Conservation (phyloP, 2,888 invertebrate species). For the Oxycera nigricornis region DNA sequence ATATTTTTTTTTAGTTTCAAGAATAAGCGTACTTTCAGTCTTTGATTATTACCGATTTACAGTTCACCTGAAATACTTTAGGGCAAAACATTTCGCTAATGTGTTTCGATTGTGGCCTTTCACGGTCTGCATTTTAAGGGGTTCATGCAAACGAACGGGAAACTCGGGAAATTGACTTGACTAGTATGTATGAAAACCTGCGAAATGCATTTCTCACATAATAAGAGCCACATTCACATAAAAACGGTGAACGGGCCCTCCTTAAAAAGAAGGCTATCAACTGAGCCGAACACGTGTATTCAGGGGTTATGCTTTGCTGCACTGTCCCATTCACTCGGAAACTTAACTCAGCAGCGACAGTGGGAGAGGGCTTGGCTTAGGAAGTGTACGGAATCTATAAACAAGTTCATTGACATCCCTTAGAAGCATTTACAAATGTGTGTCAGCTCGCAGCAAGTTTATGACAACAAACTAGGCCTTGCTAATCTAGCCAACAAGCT, state of each 20-base stretch:
- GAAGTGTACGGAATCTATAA: background rate
- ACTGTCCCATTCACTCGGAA: background rate
- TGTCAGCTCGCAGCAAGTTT: background rate
- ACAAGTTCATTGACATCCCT: slow-evolving; percentile 29
- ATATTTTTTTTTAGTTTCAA: too few relatives aligned
- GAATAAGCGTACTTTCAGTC: too few relatives aligned
- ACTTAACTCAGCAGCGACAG: background rate
- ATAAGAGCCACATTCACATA: background rate
- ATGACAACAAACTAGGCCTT: background rate
- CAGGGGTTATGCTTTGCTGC: background rate
- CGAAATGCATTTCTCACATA: slow-evolving; percentile 9
- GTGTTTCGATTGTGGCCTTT: background rate
- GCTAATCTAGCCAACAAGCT: too few relatives aligned
- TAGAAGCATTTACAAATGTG: background rate
- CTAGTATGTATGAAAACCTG: background rate
- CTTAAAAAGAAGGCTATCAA: background rate
- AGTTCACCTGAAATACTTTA: too few relatives aligned
- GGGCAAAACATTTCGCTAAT: background rate
- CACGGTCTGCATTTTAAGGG: background rate
- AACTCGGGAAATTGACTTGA: slow-evolving; percentile 13
- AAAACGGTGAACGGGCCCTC: background rate
- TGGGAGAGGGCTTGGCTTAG: background rate
- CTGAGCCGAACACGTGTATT: slow-evolving; percentile 12
- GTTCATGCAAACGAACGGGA: background rate
- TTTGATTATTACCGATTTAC: too few relatives aligned